Percentiles rank a stretch among this genome's conserved stretches.
Conservation (phyloP, 2,113 vertebrate species). For the Periophthalmus modestus region DNA sequence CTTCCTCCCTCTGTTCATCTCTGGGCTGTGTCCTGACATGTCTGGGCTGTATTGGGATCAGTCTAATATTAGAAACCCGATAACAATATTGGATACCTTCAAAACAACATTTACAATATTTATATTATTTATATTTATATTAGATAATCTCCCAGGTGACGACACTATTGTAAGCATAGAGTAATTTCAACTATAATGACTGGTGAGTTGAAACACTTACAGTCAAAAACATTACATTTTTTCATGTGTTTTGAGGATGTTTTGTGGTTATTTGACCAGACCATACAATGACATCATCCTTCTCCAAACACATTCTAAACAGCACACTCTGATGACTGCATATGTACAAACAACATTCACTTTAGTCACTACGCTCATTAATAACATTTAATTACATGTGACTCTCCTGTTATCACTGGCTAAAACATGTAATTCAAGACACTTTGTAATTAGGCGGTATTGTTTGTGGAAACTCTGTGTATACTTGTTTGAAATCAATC, state of each 20-base stretch:
- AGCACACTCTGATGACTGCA: slow-evolving; percentile 36
- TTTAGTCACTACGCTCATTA: slow-evolving; percentile 66
- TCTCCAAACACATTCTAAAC: slow-evolving; percentile 15
- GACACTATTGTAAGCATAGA: too few relatives aligned
- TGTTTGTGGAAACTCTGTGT: slow-evolving; percentile 63
- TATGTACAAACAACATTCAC: slow-evolving; percentile 55
- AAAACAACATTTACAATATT: too few relatives aligned
- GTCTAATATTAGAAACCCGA: too few relatives aligned
- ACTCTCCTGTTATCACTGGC: slow-evolving; percentile 73
- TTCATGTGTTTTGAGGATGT: neutral
- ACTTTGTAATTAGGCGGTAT: slow-evolving; percentile 65
- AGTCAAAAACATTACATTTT: too few relatives aligned
- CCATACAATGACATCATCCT: slow-evolving; percentile 26
- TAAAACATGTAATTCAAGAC: slow-evolving; percentile 72
- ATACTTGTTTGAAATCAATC: slow-evolving; percentile 70
- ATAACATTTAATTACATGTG: slow-evolving; percentile 70
- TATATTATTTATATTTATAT: too few relatives aligned
- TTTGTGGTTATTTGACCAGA: slow-evolving; percentile 14
- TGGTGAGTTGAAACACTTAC: too few relatives aligned
- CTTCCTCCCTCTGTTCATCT: slow-evolving; percentile 32
- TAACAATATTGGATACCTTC: too few relatives aligned
- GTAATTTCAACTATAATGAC: too few relatives aligned
- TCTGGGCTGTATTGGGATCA: slow-evolving; percentile 28
- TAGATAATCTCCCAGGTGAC: too few relatives aligned
- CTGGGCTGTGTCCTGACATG: slow-evolving; percentile 45